Percentiles rank a stretch among this genome's conserved stretches.
Evolutionary conservation across 2,113 vertebrate species (phyloP).

Genomic region (Lutjanus erythropterus): DNA sequence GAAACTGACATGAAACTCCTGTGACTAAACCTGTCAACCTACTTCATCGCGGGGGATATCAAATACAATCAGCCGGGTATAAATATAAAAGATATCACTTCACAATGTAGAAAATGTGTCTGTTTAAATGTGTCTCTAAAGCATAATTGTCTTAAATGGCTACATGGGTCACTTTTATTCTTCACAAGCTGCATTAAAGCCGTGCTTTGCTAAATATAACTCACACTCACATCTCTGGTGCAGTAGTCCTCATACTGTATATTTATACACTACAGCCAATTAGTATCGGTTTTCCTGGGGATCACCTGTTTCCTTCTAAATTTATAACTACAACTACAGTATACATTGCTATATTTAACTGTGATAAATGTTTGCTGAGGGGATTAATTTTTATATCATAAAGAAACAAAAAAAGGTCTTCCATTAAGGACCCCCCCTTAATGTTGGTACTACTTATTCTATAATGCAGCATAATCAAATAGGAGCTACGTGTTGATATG

Average conservation of each 20-base stretch:
- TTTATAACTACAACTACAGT: background rate
- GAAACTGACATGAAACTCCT: conserved; percentile 50
- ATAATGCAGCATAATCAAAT: too few species aligned
- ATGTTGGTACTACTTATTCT: too few species aligned
- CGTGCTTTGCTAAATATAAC: background rate
- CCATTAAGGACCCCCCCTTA: too few species aligned
- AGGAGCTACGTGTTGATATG: too few species aligned
- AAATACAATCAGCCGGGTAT: background rate
- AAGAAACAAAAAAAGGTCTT: too few species aligned
- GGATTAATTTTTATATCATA: background rate
- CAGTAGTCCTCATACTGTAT: background rate
- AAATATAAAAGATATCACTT: background rate
- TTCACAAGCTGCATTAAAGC: background rate
- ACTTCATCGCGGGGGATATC: conserved; percentile 3
- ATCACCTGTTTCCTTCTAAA: background rate
- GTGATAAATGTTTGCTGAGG: background rate
- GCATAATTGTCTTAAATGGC: background rate
- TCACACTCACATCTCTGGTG: background rate
- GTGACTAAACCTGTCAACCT: conserved; percentile 45
- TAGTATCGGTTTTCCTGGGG: background rate
- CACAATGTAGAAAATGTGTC: background rate
- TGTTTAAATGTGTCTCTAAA: background rate
- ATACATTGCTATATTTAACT: background rate
- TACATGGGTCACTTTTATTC: background rate
- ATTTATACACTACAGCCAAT: background rate